Base-by-base conservation (phyloP, 2,113 vertebrate species). In the Chelonoidis abingdonii region DNA sequence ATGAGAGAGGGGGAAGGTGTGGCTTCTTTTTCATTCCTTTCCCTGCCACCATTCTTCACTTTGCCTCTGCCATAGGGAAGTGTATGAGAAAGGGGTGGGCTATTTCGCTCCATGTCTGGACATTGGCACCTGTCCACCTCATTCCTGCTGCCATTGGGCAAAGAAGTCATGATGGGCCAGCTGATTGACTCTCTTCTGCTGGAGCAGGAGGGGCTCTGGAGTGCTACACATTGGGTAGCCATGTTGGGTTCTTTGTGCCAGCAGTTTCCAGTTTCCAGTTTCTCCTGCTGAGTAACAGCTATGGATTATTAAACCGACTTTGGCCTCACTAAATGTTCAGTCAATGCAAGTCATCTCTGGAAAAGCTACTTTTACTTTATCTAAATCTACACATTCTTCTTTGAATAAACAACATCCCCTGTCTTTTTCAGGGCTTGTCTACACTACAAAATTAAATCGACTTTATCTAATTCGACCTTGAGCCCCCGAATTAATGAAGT, bases 241-340 rank as follows among this genome's bases (percentile, higher is more conserved):
- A 27, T 29, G 22, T 13, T 27, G 44, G 41, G 11, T 78, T 78
- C 25, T 78, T 44, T 24, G 38, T 49, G 93, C 86, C 10, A 56
- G 3, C 78, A 91, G 25, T 24, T 93, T 96, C 35, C 56, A 91
- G 25, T 24, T 93, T 96, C 35, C 56, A 91, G 49, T 89, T 96
- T 93, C 62, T 93, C 8, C 38, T 76, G 17, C 62, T 90, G 29
- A 84, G 82, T 50, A 86, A 86, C 72, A 95, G 80, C n/a, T 79
- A 90, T 89, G 11, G 35, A 16, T 78, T 89, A 92, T 88, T 35
- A 88, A 82, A 21, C 52, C 47, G 16, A 31, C 75, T 93, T 94
- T 82, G 84, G 31, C 78, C 29, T 80, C 49, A 49, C 10, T 80
- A 44, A 62, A 65, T 84, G 31, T 87, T 96, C 94, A 89, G 62